A percentile compares a stretch with the other conserved stretches of the same genome.
These are phyloP conservation scores for Cepaea nemoralis DNA, from an alignment of 1,140 invertebrate species.

Conservation along the genomic window DNA sequence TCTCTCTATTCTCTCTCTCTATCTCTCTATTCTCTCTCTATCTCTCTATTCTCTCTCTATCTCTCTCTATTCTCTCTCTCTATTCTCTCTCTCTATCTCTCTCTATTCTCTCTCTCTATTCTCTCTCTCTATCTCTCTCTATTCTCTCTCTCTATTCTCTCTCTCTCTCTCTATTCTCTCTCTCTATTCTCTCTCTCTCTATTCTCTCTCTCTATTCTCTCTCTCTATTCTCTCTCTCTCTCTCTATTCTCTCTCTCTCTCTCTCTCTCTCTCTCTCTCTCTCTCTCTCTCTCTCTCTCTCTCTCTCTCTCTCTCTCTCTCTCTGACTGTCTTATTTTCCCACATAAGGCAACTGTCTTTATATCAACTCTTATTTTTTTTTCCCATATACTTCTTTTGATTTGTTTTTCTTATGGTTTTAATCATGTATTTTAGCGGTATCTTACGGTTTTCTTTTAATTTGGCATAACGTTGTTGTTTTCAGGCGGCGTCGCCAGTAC, in stretches of 20 bases:
- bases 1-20: not conserved
- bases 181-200: conserved; percentile 7
- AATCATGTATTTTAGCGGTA: too few relatives aligned
- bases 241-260: not conserved
- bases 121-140: conserved; percentile 21
- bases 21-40: conserved; percentile 1
- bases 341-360: too few relatives aligned
- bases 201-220: not conserved
- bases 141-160: too few relatives aligned
- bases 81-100: not conserved
- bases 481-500: too few relatives aligned
- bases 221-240: conserved; percentile 30
- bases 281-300: not conserved
- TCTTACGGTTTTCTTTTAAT: too few relatives aligned
- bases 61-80: too few relatives aligned
- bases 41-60: too few relatives aligned
- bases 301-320: not conserved
- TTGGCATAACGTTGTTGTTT: too few relatives aligned
- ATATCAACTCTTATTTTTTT: too few relatives aligned
- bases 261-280: not conserved
- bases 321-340: not conserved
- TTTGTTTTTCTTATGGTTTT: too few relatives aligned
- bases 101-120: not conserved
- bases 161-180: not conserved
- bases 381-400: too few relatives aligned